Evolutionary conservation across 1,140 invertebrate genomes (phyloP), one percentile per base, ranked within the genome.

Genomic region (Chrysoperla carnea): DNA sequence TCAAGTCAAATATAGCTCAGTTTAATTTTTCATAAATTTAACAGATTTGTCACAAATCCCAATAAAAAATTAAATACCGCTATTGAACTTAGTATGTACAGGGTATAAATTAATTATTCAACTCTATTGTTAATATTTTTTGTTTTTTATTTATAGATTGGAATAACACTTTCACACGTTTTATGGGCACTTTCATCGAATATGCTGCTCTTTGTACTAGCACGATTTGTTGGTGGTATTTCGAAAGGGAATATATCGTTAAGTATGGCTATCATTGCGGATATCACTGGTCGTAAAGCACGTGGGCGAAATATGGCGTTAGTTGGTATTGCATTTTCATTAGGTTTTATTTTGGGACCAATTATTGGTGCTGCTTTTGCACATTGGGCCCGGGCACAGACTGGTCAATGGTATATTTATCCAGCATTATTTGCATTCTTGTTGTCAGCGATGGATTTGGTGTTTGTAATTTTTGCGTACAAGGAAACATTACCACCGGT

Each of bases 181-280:
- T 46, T 95, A 37, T 99, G 94, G 94, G 81, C 81, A 15, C 57
- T 84, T 29, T 92, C 93, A 0, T 70, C 70, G 42, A 90, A 81
- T 56, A 97, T 99, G 64, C 70, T 76, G 9, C 52, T 94, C 35
- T 99, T 99, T 70, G 84, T 98, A 13, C 50, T 97, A 33, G 86
- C 94, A 0, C 71, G 95, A 52, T 77, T 98, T 46, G 66, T 98
- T 46, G 93, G 93, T 12, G 95, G 95, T 1, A 69, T 97, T 4
- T 91, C 86, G 55, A 97, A 98, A 70, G 93, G 91, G 5, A 99
- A 98, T 67, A 81, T 99, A 11, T 92, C 86, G 49, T 66, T 99
- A 17, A 84, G 84, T 35, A 94, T 95, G 74, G 91, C 94, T 6
- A 82, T 98, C 47, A 84, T 99, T 6, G 82, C 92, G 13, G 95